Evolutionary conservation across 2,113 vertebrate genomes (phyloP).

Genomic region (Daphoenositta chrysoptera): DNA sequence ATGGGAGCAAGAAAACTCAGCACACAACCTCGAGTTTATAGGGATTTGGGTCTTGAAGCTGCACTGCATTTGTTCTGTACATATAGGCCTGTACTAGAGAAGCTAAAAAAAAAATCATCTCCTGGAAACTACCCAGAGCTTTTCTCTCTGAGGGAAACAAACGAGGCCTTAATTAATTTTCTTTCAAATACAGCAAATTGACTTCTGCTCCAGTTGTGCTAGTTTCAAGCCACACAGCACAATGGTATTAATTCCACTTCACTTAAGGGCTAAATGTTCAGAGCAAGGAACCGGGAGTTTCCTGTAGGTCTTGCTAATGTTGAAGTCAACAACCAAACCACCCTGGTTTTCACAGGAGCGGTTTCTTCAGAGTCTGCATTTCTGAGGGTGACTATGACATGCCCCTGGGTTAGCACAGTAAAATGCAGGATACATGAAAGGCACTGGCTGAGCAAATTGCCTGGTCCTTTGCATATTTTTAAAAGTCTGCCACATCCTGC

Average conservation of each 20-base stretch:
- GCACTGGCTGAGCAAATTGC: neutral
- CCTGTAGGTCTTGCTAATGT: neutral
- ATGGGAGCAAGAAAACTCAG: neutral
- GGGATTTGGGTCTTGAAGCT: neutral
- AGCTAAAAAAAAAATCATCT: neutral
- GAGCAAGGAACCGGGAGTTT: constrained; percentile 8
- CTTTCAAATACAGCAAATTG: constrained; percentile 63
- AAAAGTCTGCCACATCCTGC: neutral
- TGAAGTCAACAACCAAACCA: neutral
- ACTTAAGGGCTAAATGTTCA: constrained; percentile 18
- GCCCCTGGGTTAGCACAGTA: neutral
- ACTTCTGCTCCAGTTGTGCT: constrained; percentile 58
- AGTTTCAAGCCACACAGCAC: constrained; percentile 45
- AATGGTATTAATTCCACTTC: constrained; percentile 46
- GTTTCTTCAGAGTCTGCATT: neutral
- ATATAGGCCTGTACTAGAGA: neutral
- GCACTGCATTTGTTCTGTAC: neutral
- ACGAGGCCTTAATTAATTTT: constrained; percentile 60
- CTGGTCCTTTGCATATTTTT: neutral
- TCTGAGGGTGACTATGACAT: neutral
- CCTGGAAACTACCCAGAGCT: constrained; percentile 44
- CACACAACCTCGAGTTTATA: neutral
- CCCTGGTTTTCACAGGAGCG: neutral
- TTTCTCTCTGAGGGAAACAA: constrained; percentile 46
- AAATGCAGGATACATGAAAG: neutral